Percentiles rank a stretch among this genome's conserved stretches.
phyloP scores from a whole-genome alignment of 2,797 vertebrate genomes.

The Darevskia mixta region DNA sequence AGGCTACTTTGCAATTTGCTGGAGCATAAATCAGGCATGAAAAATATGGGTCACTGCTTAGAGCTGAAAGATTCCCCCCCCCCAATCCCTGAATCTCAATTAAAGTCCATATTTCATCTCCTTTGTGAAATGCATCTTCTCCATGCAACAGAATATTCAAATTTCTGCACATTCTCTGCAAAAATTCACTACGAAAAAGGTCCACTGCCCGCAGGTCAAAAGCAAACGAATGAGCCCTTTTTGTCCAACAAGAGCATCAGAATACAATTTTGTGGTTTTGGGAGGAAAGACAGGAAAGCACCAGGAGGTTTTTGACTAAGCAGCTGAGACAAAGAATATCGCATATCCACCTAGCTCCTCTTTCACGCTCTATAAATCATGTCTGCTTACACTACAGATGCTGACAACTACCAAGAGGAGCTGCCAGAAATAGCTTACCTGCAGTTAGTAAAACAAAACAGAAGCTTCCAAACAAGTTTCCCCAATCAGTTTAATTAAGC shows the following conservation, averaged over 20 bases:
- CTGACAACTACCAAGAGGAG: slow-evolving; percentile 22
- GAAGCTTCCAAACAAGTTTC: slow-evolving; percentile 8
- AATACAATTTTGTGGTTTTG: slow-evolving; percentile 12
- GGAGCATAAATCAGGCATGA: slow-evolving; percentile 28
- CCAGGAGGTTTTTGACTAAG: slow-evolving; percentile 16
- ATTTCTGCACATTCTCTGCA: background rate
- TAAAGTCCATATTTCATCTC: slow-evolving; percentile 17
- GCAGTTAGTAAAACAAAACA: slow-evolving; percentile 14
- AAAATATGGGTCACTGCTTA: slow-evolving; percentile 6
- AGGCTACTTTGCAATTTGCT: background rate
- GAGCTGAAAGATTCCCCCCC: slow-evolving; percentile 23
- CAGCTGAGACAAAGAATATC: slow-evolving; percentile 25
- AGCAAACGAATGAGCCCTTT: background rate
- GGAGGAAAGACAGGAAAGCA: background rate
- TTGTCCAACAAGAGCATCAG: background rate
- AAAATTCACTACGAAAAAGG: background rate
- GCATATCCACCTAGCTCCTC: slow-evolving; percentile 2
- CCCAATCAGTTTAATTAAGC: background rate
- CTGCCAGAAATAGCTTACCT: background rate
- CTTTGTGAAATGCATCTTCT: slow-evolving; percentile 30
- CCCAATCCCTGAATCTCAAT: background rate
- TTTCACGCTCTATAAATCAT: slow-evolving; percentile 28
- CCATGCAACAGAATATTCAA: slow-evolving; percentile 10
- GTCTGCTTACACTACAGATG: slow-evolving; percentile 17
- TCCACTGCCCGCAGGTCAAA: background rate